Evolutionary conservation across 2,797 vertebrate genomes (phyloP).

Genomic region (Helostoma temminkii): DNA sequence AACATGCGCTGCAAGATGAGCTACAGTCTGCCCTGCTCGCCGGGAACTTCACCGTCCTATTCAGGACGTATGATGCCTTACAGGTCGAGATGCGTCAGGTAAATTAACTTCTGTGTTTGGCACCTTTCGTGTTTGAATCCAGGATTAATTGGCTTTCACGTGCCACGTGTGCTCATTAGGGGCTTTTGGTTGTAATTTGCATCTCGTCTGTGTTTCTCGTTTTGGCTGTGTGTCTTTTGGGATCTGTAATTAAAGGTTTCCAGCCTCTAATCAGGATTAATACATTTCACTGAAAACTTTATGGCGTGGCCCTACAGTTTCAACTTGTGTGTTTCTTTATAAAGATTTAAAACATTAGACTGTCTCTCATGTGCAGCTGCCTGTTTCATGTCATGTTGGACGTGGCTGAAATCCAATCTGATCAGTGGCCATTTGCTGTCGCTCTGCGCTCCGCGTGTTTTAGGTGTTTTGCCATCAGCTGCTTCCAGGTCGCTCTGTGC

Average conservation of each 20-base stretch:
- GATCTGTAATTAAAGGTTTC: background rate
- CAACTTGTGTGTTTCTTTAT: background rate
- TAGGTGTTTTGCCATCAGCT: slow-evolving; percentile 17
- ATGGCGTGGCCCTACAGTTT: background rate
- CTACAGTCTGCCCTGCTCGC: slow-evolving; percentile 81
- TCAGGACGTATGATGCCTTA: slow-evolving; percentile 69
- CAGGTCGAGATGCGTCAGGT: slow-evolving; percentile 79
- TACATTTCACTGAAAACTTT: background rate
- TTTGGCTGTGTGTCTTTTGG: background rate
- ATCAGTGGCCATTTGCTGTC: background rate
- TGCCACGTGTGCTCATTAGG: no score
- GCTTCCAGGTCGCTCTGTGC: background rate
- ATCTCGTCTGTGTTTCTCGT: no score
- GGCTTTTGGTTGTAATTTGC: no score
- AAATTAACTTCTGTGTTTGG: slow-evolving; percentile 21
- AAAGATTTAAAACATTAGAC: background rate
- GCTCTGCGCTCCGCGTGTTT: background rate
- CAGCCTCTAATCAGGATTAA: background rate
- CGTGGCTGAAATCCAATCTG: background rate
- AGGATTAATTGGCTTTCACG: no score
- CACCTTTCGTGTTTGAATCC: background rate
- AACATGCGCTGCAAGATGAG: slow-evolving; percentile 82
- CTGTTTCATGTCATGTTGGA: background rate
- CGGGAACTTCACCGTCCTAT: slow-evolving; percentile 67
- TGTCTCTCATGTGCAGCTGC: background rate